Conservation (phyloP, 2,797 vertebrate genomes). For the Characodon lateralis region DNA sequence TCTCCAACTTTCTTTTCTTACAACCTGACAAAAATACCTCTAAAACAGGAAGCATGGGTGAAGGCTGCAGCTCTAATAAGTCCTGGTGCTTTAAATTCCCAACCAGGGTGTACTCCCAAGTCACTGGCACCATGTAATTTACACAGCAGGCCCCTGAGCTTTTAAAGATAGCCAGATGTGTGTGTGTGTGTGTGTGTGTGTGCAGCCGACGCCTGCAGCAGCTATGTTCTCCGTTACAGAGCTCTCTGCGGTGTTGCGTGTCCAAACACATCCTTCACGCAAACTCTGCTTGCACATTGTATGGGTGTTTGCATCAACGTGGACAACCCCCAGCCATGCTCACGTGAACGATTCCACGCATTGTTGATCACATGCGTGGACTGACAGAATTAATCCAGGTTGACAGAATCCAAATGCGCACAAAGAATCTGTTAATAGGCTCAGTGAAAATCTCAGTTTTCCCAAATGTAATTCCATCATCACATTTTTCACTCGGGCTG, state of each 20-base stretch:
- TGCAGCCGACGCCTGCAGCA: conserved; percentile 67
- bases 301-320: conserved; percentile 17
- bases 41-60: conserved; percentile 20
- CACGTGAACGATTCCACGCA: background rate
- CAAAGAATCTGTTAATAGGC: conserved; percentile 8
- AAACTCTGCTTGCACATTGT: conserved; percentile 38
- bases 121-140: conserved; percentile 80
- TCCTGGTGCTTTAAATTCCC: conserved; percentile 58
- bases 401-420: conserved; percentile 8
- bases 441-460: background rate
- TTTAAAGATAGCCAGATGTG: conserved; percentile 80
- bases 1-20: conserved; percentile 22
- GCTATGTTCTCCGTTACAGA: conserved; percentile 68
- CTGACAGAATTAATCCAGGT: conserved; percentile 1
- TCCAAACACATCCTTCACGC: conserved; percentile 70
- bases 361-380: background rate
- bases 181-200: conserved; percentile 23
- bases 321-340: background rate
- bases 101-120: conserved; percentile 61
- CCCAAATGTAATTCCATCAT: background rate
- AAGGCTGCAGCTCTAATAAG: conserved; percentile 40
- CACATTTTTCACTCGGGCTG: background rate
- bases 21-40: conserved; percentile 4
- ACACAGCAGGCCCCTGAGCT: conserved; percentile 74
- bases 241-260: conserved; percentile 59